A percentile compares a stretch with the other conserved stretches of the same genome.
Evolutionary conservation across 1,140 invertebrate genomes (phyloP).

Genomic region (Mylabris phalerata): DNA sequence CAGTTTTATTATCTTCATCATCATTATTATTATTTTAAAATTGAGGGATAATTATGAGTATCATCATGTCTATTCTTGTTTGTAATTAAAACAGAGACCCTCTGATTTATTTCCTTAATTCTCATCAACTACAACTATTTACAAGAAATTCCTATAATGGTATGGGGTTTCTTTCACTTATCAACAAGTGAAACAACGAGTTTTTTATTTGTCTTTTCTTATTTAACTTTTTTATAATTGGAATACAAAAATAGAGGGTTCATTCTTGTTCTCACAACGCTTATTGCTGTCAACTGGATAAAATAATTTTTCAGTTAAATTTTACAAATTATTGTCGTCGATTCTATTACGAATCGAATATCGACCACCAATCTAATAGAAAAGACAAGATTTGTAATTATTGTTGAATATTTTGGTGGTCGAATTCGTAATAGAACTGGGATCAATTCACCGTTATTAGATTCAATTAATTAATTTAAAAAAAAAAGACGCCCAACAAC

Average conservation of each 20-base stretch:
- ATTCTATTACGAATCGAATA: conserved; percentile 21
- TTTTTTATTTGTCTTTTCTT: conserved; percentile 32
- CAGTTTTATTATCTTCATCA: background rate
- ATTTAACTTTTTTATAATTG: conserved; percentile 28
- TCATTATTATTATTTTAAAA: too few species aligned
- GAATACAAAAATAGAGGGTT: conserved; percentile 46
- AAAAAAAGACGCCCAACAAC: conserved; percentile 27
- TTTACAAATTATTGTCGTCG: conserved; percentile 38
- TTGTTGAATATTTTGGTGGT: background rate
- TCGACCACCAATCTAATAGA: background rate
- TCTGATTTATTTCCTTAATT: too few species aligned
- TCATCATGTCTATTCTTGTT: too few species aligned
- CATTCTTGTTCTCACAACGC: conserved; percentile 39
- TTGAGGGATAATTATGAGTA: too few species aligned
- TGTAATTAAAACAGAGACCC: too few species aligned
- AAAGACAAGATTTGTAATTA: background rate
- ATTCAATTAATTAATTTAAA: background rate
- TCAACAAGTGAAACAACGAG: conserved; percentile 25
- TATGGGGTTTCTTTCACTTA: conserved; percentile 22
- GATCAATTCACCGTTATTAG: background rate
- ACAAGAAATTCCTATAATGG: background rate
- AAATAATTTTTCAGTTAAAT: conserved; percentile 9
- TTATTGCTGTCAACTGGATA: conserved; percentile 42
- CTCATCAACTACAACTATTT: too few species aligned
- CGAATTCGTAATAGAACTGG: background rate